Conservation (phyloP, 1,140 invertebrate species). For the Pogonomyrmex californicus region DNA sequence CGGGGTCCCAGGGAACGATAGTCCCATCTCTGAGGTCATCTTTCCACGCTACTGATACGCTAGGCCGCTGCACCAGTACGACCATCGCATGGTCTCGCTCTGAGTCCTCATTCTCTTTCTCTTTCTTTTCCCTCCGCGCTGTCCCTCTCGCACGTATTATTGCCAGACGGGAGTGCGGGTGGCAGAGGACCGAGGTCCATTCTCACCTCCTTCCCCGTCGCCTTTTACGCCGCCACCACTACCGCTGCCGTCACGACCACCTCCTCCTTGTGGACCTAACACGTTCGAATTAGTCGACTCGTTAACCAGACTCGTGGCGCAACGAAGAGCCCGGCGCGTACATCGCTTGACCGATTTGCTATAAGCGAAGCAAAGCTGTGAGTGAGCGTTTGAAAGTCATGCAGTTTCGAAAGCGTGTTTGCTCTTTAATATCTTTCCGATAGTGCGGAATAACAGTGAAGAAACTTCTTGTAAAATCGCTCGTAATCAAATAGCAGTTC, state of each 20-base stretch:
- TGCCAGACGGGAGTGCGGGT: conserved; percentile 76
- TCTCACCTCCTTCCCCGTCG: conserved; percentile 53
- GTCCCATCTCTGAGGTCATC: conserved; percentile 84
- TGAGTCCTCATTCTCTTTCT: conserved; percentile 68
- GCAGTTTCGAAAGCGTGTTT: background rate
- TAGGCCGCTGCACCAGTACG: conserved; percentile 60
- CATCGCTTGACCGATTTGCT: conserved; percentile 48
- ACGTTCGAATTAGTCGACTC: conserved; percentile 85
- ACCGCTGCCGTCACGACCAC: conserved; percentile 48
- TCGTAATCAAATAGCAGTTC: background rate
- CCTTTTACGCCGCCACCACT: conserved; percentile 63
- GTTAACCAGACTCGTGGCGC: conserved; percentile 79
- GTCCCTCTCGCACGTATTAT: conserved; percentile 45
- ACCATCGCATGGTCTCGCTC: conserved; percentile 67
- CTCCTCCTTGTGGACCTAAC: conserved; percentile 76
- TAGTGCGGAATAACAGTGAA: background rate
- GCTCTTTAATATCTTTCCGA: background rate
- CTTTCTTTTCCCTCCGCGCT: conserved; percentile 14
- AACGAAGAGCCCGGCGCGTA: conserved; percentile 64
- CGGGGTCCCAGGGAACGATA: conserved; percentile 74
- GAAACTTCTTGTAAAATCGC: background rate
- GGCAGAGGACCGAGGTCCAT: conserved; percentile 71
- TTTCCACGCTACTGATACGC: conserved; percentile 76
- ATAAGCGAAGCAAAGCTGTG: background rate
- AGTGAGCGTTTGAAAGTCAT: background rate